Percentiles rank a stretch among this genome's conserved stretches.
Evolutionary conservation across 2,113 vertebrate species (phyloP).

Genomic region (Rhegmatorhina hoffmannsi): DNA sequence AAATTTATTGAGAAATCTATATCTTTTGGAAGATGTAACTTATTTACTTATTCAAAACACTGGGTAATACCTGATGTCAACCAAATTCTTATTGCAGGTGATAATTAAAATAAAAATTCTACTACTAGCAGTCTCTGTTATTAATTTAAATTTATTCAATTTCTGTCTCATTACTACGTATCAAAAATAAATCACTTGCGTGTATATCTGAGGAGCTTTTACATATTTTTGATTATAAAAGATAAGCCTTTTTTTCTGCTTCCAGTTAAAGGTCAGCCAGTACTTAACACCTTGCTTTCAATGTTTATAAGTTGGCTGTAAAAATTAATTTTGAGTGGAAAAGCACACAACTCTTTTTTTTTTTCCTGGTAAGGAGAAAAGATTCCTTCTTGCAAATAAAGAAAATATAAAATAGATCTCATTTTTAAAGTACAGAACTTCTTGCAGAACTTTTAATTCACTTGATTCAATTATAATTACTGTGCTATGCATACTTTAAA

Average conservation of each 20-base stretch:
- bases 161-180: neutral
- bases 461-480: neutral
- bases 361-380: neutral
- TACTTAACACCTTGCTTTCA: neutral
- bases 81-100: neutral
- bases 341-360: neutral
- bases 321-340: neutral
- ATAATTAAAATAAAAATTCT: conserved; percentile 3
- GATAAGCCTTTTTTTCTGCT: neutral
- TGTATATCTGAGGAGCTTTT: neutral
- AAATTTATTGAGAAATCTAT: neutral
- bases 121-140: neutral
- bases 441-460: neutral
- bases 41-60: neutral
- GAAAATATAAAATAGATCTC: neutral
- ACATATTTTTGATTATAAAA: conserved; percentile 1
- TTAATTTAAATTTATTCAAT: neutral
- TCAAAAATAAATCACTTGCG: neutral
- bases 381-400: neutral
- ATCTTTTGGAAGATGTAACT: neutral
- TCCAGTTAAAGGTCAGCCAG: conserved; percentile 13
- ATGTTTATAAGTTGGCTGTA: neutral
- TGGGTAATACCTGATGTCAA: neutral
- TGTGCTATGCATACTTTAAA: neutral
- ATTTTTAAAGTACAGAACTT: neutral